A percentile compares a stretch with the other conserved stretches of the same genome.
phyloP scores from a whole-genome alignment of 1,140 invertebrate genomes.

The Epicauta chinensis region DNA sequence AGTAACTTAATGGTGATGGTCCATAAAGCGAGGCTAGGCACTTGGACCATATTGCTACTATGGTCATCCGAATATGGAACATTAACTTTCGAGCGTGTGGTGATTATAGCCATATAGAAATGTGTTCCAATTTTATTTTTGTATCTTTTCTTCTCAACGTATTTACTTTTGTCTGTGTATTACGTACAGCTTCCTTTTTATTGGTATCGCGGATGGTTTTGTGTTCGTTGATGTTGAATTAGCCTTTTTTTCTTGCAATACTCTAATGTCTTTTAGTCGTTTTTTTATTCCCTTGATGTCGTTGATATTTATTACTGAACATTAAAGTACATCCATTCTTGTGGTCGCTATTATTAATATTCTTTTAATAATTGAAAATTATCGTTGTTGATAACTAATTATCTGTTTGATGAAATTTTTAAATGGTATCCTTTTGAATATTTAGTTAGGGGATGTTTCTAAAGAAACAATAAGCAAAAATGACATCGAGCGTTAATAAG shows the following conservation, averaged over 20 bases:
- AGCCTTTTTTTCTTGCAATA: constrained; percentile 8
- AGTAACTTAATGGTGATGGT: constrained; percentile 21
- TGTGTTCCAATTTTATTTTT: constrained; percentile 21
- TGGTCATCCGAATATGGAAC: constrained; percentile 19
- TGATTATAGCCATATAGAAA: constrained; percentile 18
- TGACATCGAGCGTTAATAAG: constrained; percentile 5
- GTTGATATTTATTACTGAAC: too few relatives aligned
- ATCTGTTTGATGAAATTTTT: constrained; percentile 7
- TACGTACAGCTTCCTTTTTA: constrained; percentile 9
- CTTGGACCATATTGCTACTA: constrained; percentile 19
- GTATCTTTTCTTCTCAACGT: constrained; percentile 16
- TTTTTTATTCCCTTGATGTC: constrained; percentile 3
- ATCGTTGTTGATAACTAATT: too few relatives aligned
- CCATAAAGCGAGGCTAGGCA: constrained; percentile 22
- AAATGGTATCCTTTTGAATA: background rate
- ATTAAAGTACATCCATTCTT: too few relatives aligned
- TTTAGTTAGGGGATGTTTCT: background rate
- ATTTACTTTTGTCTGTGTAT: constrained; percentile 18
- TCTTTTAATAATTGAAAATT: too few relatives aligned
- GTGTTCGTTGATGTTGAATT: constrained; percentile 10
- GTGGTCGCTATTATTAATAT: too few relatives aligned
- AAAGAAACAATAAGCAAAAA: constrained; percentile 3
- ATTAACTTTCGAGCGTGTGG: constrained; percentile 23
- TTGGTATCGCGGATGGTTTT: constrained; percentile 9
- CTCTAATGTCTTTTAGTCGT: background rate